Percentiles rank a stretch among this genome's conserved stretches.
phyloP scores from a whole-genome alignment of 2,113 vertebrate species.

The Orycteropus afer region DNA sequence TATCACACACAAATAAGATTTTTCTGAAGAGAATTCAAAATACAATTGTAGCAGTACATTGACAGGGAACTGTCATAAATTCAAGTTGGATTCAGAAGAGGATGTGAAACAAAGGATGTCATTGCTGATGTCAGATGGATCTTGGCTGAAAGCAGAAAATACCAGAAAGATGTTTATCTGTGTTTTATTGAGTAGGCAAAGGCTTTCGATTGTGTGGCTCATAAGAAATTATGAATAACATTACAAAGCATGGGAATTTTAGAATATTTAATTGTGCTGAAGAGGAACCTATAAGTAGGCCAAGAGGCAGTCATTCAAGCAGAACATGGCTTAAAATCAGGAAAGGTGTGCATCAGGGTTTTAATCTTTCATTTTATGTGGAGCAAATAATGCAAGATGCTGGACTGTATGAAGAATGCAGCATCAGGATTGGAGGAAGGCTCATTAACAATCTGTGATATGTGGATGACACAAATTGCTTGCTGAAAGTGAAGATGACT shows the following conservation, averaged over 20 bases:
- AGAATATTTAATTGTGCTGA: background rate
- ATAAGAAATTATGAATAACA: background rate
- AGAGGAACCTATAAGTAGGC: no score
- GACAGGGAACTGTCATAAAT: background rate
- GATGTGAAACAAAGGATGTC: background rate
- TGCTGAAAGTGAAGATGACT: background rate
- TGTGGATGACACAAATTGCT: no score
- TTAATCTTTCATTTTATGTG: background rate
- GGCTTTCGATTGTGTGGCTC: background rate
- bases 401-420: background rate
- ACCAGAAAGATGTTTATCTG: no score
- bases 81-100: background rate
- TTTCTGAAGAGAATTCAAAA: background rate
- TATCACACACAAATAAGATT: background rate
- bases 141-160: background rate
- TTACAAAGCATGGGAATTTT: background rate
- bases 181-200: no score
- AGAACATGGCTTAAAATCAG: background rate
- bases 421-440: background rate
- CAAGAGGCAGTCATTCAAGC: no score
- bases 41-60: background rate
- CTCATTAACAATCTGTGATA: no score
- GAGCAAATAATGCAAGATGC: background rate
- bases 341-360: background rate
- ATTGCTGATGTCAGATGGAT: background rate